These are phyloP conservation scores for Meiosimyza platycephala DNA, from an alignment of 2,888 invertebrate species.

Conservation along the genomic window DNA sequence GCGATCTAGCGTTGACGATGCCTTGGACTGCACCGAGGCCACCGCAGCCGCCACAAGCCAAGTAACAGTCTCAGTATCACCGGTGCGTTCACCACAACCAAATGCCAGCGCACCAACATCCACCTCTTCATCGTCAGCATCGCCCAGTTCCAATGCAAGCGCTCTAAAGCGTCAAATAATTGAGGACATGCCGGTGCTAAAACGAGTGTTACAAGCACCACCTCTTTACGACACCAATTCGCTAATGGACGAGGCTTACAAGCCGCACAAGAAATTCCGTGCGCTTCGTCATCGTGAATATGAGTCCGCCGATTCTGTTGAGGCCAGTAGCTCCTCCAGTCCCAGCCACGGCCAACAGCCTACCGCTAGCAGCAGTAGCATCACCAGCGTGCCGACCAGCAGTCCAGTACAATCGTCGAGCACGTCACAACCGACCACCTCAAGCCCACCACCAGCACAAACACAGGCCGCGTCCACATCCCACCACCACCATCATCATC, in stretches of 20 bases:
- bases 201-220: constrained; percentile 91
- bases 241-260: constrained; percentile 94
- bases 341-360: constrained; percentile 76
- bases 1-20: constrained; percentile 84
- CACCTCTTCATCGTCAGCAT: constrained; percentile 23
- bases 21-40: constrained; percentile 70
- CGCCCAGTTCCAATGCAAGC: constrained; percentile 43
- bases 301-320: constrained; percentile 77
- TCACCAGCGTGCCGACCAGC: constrained; percentile 48
- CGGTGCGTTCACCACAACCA: constrained; percentile 65
- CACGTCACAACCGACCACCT: constrained; percentile 38
- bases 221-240: constrained; percentile 91
- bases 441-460: constrained; percentile 46
- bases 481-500: constrained; percentile 33
- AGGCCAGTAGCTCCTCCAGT: constrained; percentile 75
- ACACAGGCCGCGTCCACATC: constrained; percentile 5
- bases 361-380: constrained; percentile 39
- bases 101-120: constrained; percentile 41
- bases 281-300: constrained; percentile 84
- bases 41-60: constrained; percentile 47
- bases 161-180: constrained; percentile 71
- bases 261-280: constrained; percentile 95
- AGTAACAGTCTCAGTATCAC: constrained; percentile 58
- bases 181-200: constrained; percentile 93
- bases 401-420: constrained; percentile 47